phyloP scores from a whole-genome alignment of 2,888 invertebrate species.

The Bombylius discolor region DNA sequence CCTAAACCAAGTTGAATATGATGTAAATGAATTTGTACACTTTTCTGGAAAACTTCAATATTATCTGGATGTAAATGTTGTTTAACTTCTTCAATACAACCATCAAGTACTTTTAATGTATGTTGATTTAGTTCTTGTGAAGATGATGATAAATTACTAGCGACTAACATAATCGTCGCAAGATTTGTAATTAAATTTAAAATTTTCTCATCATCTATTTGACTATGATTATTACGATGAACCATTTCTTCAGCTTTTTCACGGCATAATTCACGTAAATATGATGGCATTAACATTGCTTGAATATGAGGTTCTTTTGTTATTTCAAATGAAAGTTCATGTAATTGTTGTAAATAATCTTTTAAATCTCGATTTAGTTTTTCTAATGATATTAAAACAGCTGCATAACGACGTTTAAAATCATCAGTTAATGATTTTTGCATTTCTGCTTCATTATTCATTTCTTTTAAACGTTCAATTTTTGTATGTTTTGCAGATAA shows the following conservation, averaged over 20 bases:
- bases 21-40: constrained; percentile 77
- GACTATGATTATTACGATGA: constrained; percentile 52
- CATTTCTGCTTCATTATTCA: constrained; percentile 86
- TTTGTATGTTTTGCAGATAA: constrained; percentile 68
- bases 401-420: constrained; percentile 84
- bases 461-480: constrained; percentile 64
- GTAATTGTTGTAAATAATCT: constrained; percentile 72
- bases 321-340: constrained; percentile 70
- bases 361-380: constrained; percentile 81
- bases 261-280: constrained; percentile 72
- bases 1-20: constrained; percentile 29
- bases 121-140: constrained; percentile 79
- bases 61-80: constrained; percentile 62
- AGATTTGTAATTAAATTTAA: constrained; percentile 73
- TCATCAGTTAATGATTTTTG: constrained; percentile 70
- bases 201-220: constrained; percentile 47
- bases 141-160: constrained; percentile 37
- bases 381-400: constrained; percentile 76
- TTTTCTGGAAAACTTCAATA: constrained; percentile 67
- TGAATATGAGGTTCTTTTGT: constrained; percentile 76
- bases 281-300: constrained; percentile 79
- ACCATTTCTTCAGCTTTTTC: constrained; percentile 75
- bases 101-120: constrained; percentile 79
- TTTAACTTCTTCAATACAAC: constrained; percentile 82
- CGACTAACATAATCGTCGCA: constrained; percentile 62